Evolutionary conservation across 2,113 vertebrate genomes (phyloP).

Genomic region (Crotalus horridus): DNA sequence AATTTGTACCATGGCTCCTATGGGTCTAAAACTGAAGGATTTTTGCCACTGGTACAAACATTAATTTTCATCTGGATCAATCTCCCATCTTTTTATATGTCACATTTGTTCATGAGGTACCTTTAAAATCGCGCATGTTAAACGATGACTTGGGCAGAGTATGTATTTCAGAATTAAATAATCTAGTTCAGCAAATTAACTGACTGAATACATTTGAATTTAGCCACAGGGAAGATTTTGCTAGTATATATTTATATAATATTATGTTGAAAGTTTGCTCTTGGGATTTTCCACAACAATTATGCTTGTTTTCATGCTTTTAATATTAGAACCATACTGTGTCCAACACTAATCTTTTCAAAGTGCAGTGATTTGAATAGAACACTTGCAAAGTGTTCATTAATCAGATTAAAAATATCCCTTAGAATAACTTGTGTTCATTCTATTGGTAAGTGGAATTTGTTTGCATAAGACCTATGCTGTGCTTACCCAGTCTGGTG

Average conservation of each 20-base stretch:
- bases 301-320: constrained; percentile 2
- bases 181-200: constrained; percentile 40
- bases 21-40: constrained; percentile 65
- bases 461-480: neutral
- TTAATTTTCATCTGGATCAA: constrained; percentile 69
- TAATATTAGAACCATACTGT: neutral
- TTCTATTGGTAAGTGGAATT: neutral
- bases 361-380: neutral
- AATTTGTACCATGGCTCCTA: constrained; percentile 68
- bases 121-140: constrained; percentile 49
- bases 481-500: neutral
- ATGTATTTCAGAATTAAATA: constrained; percentile 32
- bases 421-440: neutral
- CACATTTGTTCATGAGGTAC: constrained; percentile 55
- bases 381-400: neutral
- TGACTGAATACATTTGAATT: constrained; percentile 38
- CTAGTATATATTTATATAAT: neutral
- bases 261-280: neutral
- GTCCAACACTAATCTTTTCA: neutral
- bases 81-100: constrained; percentile 52
- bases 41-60: constrained; percentile 58
- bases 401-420: neutral
- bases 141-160: constrained; percentile 25
- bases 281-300: neutral
- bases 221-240: constrained; percentile 16